Conservation (phyloP, 1,140 invertebrate genomes). For the Eurosta solidaginis region DNA sequence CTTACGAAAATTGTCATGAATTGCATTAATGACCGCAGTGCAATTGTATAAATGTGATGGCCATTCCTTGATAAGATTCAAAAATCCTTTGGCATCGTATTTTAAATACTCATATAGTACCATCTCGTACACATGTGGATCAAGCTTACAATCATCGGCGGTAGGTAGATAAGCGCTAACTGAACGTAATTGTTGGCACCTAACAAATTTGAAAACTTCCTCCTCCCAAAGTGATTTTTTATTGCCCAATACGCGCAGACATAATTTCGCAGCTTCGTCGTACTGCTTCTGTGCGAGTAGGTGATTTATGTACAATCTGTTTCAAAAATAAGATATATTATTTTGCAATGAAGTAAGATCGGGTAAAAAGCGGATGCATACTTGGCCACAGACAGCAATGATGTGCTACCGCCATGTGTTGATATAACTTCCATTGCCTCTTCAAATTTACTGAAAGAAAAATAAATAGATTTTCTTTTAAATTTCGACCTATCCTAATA, state of each 20-base stretch:
- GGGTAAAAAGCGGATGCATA: conserved; percentile 24
- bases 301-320: conserved; percentile 80
- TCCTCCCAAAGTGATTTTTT: conserved; percentile 93
- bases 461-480: not conserved
- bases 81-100: conserved; percentile 80
- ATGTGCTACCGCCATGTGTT: conserved; percentile 59
- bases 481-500: not conserved
- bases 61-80: conserved; percentile 89
- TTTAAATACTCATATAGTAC: conserved; percentile 93
- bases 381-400: conserved; percentile 45
- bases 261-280: conserved; percentile 84
- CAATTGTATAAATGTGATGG: conserved; percentile 83
- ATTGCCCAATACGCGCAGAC: conserved; percentile 76
- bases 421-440: conserved; percentile 75
- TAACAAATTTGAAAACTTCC: conserved; percentile 89
- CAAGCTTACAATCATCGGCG: conserved; percentile 71
- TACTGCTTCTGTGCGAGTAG: conserved; percentile 75
- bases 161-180: conserved; percentile 84
- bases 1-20: conserved; percentile 76
- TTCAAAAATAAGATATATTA: conserved; percentile 3
- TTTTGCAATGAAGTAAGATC: not conserved
- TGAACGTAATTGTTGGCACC: conserved; percentile 79
- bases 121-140: conserved; percentile 91
- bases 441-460: conserved; percentile 68
- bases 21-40: conserved; percentile 81